Evolutionary conservation across 2,113 vertebrate species (phyloP), one percentile per base, ranked within the genome.

Genomic region (Condylura cristata): DNA sequence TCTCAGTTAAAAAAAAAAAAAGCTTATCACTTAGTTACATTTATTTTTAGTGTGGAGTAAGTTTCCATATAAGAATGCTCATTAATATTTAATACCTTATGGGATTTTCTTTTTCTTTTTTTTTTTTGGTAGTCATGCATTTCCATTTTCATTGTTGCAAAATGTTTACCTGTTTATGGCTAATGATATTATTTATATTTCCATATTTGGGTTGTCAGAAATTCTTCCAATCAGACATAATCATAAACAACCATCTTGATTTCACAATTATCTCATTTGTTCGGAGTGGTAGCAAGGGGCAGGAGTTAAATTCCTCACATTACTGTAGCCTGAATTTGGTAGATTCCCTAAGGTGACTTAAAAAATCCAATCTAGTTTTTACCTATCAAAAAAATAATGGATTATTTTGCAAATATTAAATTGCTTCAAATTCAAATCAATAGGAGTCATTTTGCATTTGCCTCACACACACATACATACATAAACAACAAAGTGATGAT

Each of bases 241-340:
- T 92, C 39, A 63, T 91, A 96, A 95, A 89, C 79, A 96, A 56
- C 39, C 26, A 91, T 53, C 75, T 89, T 89, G 46, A 89, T 95
- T 95, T 97, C 88, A 91, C 48, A 96, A 53, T 95, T 83, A 92
- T 91, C 76, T 97, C 86, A 89, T 96, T 88, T 96, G 90, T 96
- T 96, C 28, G 89, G 51, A 89, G 32, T 70, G 86, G 63, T 83
- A 93, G 41, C 41, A 53, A 70, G 63, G 90, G 66, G 14, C 30
- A 92, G 68, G 30, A 44, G 70, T 94, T 85, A 92, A 74, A 92
- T 91, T 89, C 37, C 30, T 61, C 30, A 70, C 2, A 81, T 60
- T 76, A 68, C 46, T 58, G 44, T 85, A 94, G n/a, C 4, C 66
- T 89, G 84, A 78, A 88, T 82, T 66, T 86, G 82, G 28, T 86